Evolutionary conservation across 2,797 vertebrate genomes (phyloP).

Genomic region (Phoebastria nigripes): DNA sequence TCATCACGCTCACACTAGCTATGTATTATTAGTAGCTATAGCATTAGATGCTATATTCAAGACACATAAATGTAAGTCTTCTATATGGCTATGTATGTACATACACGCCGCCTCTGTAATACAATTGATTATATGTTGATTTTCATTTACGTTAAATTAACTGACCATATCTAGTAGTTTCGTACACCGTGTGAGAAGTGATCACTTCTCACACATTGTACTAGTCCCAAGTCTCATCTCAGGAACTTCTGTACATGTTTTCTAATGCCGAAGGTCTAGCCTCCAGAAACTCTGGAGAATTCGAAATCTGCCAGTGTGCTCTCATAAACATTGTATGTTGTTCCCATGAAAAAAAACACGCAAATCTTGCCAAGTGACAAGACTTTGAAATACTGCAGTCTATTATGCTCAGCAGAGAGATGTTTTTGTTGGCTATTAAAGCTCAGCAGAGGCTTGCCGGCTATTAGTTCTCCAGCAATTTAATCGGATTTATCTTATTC

Average conservation of each 20-base stretch:
- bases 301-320: neutral
- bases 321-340: neutral
- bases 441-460: conserved; percentile 11
- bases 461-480: conserved; percentile 2
- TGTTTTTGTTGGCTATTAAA: conserved; percentile 36
- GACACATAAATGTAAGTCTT: neutral
- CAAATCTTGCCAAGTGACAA: neutral
- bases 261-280: neutral
- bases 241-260: neutral
- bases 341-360: neutral
- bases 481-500: neutral
- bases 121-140: neutral
- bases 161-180: neutral
- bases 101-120: neutral
- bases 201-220: neutral
- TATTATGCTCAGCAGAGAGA: neutral
- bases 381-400: neutral
- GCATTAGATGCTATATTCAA: neutral
- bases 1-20: neutral
- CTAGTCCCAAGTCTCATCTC: neutral
- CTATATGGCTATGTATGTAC: neutral
- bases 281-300: neutral
- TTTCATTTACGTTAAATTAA: neutral
- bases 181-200: fast-evolving
- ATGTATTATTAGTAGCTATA: neutral